Base-by-base conservation (phyloP, 1,140 invertebrate genomes). In the Rhagoletis zephyria region DNA sequence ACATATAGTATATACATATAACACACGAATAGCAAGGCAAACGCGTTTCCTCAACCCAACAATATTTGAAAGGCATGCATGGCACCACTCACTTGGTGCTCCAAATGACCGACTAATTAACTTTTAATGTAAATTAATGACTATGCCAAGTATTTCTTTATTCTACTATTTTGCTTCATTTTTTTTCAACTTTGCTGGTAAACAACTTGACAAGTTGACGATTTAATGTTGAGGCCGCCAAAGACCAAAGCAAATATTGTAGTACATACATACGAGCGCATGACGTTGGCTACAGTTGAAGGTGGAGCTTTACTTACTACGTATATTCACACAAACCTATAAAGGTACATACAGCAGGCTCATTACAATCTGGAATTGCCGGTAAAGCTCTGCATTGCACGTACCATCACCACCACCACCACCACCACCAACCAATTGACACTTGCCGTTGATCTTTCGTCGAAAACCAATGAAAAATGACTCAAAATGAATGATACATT, bases 121-220 rank as follows among this genome's bases (percentile, higher is more conserved):
- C 61, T 63, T 63, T 63, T 63, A 63, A 63, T 63, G 61, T 63
- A 63, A 63, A 63, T 63, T 63, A 63, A 63, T 63, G 61, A 63
- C 61, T 63, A 14, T 63, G n/a, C 61, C 2, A 4, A 14, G 7
- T 56, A 10, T 10, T 56, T 56, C 5, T 56, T 56, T 56, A 5
- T 56, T 56, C 59, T 60, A 60, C 6, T 16, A 14, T 4, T 63
- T 16, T 4, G 61, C n/a, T 14, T 63, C n/a, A n/a, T 63, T 63
- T 63, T 63, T 63, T 63, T n/a, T n/a, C 61, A 12, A 63, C 61
- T 63, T n/a, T 14, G n/a, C 61, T 14, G 61, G 61, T 63, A 63
- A 63, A 63, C 61, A n/a, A 63, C n/a, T 63, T 63, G 61, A 63
- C 61, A 63, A 63, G 7, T 63, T 63, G 61, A 63, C 61, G 61